Evolutionary conservation across 2,797 vertebrate genomes (phyloP).

Genomic region (Smutsia gigantea): DNA sequence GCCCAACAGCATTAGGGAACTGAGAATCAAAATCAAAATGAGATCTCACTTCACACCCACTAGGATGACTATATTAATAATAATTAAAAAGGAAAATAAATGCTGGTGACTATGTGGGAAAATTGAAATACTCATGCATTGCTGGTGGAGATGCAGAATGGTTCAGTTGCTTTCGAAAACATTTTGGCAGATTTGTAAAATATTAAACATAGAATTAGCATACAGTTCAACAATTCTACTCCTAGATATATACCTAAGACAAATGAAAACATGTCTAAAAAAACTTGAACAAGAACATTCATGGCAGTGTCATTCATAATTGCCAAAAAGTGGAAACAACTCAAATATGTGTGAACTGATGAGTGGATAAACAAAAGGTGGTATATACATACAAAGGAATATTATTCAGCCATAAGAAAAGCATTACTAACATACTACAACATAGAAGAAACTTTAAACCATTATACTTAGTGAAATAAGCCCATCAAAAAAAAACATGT

Average conservation of each 20-base stretch:
- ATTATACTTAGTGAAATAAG: background rate
- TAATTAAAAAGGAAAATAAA: background rate
- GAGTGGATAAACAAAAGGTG: background rate
- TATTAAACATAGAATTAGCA: slow-evolving; percentile 7
- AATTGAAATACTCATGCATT: slow-evolving; percentile 25
- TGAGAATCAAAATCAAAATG: slow-evolving; percentile 32
- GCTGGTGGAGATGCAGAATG: background rate
- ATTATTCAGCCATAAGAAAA: slow-evolving; percentile 14
- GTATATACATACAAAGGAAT: background rate
- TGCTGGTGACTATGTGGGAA: background rate
- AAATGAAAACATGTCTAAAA: background rate
- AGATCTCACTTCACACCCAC: background rate
- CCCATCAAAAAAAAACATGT: background rate
- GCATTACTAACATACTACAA: background rate
- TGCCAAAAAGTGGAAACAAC: background rate
- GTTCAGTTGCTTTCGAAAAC: background rate
- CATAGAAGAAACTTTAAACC: background rate
- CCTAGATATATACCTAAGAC: background rate
- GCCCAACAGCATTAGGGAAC: background rate
- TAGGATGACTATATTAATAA: background rate
- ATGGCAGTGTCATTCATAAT: background rate
- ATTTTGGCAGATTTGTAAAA: slow-evolving; percentile 37
- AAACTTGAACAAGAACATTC: background rate
- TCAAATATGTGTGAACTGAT: background rate
- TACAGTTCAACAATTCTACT: background rate